Evolutionary conservation across 2,113 vertebrate genomes (phyloP).

Genomic region (Megaleporinus macrocephalus): DNA sequence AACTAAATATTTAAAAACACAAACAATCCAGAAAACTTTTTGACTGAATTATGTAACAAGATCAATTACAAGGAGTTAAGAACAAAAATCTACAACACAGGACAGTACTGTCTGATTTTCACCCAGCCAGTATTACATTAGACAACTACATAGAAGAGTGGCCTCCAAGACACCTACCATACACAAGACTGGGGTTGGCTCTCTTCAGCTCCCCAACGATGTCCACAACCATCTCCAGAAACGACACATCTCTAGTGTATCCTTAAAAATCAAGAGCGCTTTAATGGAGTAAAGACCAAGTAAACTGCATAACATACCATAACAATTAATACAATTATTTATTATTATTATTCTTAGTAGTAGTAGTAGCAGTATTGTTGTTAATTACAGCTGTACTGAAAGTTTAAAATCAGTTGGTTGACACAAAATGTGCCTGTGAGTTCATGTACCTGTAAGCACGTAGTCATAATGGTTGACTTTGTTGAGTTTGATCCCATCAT

Average conservation of each 20-base stretch:
- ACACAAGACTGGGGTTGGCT: slow-evolving; percentile 86
- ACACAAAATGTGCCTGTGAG: background rate
- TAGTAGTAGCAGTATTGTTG: no score
- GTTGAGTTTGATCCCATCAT: slow-evolving; percentile 93
- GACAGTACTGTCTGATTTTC: background rate
- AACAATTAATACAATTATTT: no score
- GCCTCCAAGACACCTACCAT: slow-evolving; percentile 79
- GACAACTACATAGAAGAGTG: background rate
- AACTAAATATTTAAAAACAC: background rate
- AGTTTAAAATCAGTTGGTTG: background rate
- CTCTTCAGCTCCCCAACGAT: slow-evolving; percentile 91
- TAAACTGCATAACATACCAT: no score
- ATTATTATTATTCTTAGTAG: no score
- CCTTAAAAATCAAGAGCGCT: slow-evolving; percentile 63
- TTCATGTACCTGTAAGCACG: slow-evolving; percentile 87
- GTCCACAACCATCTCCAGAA: slow-evolving; percentile 91
- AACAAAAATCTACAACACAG: background rate
- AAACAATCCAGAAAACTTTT: background rate
- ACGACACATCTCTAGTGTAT: slow-evolving; percentile 91
- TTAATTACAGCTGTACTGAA: no score
- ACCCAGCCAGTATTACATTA: background rate
- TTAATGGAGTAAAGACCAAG: background rate
- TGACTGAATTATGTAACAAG: no score
- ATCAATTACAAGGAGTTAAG: background rate
- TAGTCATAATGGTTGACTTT: slow-evolving; percentile 91